Evolutionary conservation across 2,888 invertebrate genomes (phyloP).

Genomic region (Watsonalla cultraria): DNA sequence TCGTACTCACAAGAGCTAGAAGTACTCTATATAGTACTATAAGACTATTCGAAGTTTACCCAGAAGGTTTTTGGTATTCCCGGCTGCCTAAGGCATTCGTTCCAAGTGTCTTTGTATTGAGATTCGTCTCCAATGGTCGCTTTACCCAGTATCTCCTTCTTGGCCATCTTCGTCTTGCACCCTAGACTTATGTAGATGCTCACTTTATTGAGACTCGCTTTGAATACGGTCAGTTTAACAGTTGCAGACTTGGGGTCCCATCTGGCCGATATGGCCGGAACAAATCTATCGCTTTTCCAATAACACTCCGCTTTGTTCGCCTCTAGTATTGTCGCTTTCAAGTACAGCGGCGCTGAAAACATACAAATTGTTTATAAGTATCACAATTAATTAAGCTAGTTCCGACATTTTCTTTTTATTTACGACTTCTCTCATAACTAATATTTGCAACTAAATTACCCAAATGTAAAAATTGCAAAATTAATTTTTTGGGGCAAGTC

Average conservation of each 20-base stretch:
- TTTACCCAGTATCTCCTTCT: slow-evolving; percentile 83
- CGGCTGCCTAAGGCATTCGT: slow-evolving; percentile 76
- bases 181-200: slow-evolving; percentile 82
- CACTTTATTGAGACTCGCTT: slow-evolving; percentile 80
- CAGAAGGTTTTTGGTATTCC: slow-evolving; percentile 78
- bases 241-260: slow-evolving; percentile 83
- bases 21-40: neutral
- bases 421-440: too few relatives aligned
- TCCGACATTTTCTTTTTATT: neutral
- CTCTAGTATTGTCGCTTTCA: slow-evolving; percentile 87
- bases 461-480: too few relatives aligned
- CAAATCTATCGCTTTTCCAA: slow-evolving; percentile 87
- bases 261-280: slow-evolving; percentile 86
- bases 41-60: slow-evolving; percentile 74
- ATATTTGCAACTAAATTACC: too few relatives aligned
- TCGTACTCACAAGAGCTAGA: too few relatives aligned
- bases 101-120: slow-evolving; percentile 79
- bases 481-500: too few relatives aligned
- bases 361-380: slow-evolving; percentile 11
- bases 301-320: slow-evolving; percentile 78
- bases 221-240: slow-evolving; percentile 80
- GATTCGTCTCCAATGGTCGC: slow-evolving; percentile 82
- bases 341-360: slow-evolving; percentile 82
- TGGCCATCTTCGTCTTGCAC: slow-evolving; percentile 82
- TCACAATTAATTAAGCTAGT: neutral